Evolutionary conservation across 2,888 invertebrate genomes (phyloP), one percentile per base, ranked within the genome.

Genomic region (Eledona agricola): DNA sequence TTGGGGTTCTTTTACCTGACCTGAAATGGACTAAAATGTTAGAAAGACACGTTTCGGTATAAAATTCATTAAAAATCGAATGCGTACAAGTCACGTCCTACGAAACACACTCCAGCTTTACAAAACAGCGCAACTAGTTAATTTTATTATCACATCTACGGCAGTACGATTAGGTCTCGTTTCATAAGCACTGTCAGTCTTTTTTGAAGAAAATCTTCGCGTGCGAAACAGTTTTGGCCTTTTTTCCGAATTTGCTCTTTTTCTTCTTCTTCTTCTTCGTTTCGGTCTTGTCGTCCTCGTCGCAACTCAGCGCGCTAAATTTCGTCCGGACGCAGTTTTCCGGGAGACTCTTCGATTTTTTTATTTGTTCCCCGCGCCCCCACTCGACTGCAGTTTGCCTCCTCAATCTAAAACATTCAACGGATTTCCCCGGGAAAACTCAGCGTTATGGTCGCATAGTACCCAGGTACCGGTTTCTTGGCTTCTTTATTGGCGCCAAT

Each of bases 321-420:
- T 61, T 65, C 7, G 4, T 55, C 34, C 11, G 55, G 16, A 10
- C 57, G 43, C 10, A 51, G 28, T 5, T 64, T 7, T 72, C 72
- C n/a, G 72, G 66, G 16, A 72, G 58, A 58, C 71, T 72, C 55
- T 65, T 71, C 6, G 69, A 64, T 59, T 72, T 74, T 20, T 65
- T 55, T 6, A 72, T 55, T 37, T 63, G 60, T 13, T 51, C 20
- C 4, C 25, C 12, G n/a, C 28, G 25, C 9, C 40, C 29, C 53
- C 47, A 52, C 5, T 66, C 67, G n/a, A 66, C 50, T 3, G 67
- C 63, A 6, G 64, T 52, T 47, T 70, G 70, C 12, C 69, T 51
- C 51, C 63, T 67, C 47, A 67, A 60, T 50, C 70, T 70, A 40
- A 50, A 66, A 63, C 52, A 15, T 17, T 45, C 20, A 6, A 16